Percentiles rank a stretch among this genome's conserved stretches.
Conservation (phyloP, 2,888 invertebrate species). For the Sphaerophoria rueppellii region DNA sequence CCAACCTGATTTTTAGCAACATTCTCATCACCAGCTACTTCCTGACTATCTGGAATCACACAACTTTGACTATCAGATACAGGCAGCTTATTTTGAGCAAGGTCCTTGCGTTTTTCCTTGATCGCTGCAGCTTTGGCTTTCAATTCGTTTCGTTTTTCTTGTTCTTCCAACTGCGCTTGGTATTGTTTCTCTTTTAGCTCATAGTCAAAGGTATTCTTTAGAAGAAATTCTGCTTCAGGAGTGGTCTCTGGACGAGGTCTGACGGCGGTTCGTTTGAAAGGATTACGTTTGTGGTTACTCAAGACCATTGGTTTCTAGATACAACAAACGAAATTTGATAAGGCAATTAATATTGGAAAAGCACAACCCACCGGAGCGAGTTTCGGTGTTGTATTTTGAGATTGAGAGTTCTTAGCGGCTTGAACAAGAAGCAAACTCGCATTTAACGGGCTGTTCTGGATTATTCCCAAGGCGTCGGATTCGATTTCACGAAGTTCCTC, state of each 20-base stretch:
- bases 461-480: constrained; percentile 75
- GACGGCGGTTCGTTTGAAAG: constrained; percentile 83
- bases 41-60: constrained; percentile 57
- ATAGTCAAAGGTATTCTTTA: constrained; percentile 70
- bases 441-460: constrained; percentile 75
- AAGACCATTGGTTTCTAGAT: constrained; percentile 79
- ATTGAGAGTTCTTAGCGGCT: constrained; percentile 30
- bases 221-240: constrained; percentile 50
- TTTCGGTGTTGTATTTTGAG: constrained; percentile 60
- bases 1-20: constrained; percentile 70
- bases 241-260: constrained; percentile 76
- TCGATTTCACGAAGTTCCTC: constrained; percentile 77
- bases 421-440: constrained; percentile 68
- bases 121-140: constrained; percentile 60
- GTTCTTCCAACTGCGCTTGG: constrained; percentile 74
- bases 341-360: background rate
- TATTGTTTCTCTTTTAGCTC: constrained; percentile 20
- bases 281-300: constrained; percentile 81
- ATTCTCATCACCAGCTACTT: constrained; percentile 63
- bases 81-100: background rate
- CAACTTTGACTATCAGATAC: constrained; percentile 43
- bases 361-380: constrained; percentile 74
- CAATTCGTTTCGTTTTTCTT: constrained; percentile 75
- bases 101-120: constrained; percentile 36
- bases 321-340: background rate